A percentile compares a stretch with the other conserved stretches of the same genome.
phyloP scores from a whole-genome alignment of 92 coral and sea anemone species.

The Desmophyllum pertusum region DNA sequence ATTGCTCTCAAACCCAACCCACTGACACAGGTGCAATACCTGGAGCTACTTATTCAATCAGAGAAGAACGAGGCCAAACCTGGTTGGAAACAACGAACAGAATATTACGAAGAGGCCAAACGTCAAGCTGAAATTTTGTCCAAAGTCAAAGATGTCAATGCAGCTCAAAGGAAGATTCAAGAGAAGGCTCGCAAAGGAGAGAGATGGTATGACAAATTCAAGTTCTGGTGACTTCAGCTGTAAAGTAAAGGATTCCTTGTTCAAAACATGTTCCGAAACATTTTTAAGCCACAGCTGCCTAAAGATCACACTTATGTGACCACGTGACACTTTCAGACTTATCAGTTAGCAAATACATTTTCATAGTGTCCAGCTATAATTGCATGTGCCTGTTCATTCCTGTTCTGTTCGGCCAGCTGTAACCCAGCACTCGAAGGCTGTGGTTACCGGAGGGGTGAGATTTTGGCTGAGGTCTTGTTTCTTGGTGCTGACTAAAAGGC shows the following conservation, averaged over 20 bases:
- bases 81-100: conserved; percentile 27
- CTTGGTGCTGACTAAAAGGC: too few species aligned
- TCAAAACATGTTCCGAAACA: too few species aligned
- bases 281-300: too few species aligned
- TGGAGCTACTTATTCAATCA: conserved; percentile 41
- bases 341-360: too few species aligned
- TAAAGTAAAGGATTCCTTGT: not conserved
- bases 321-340: too few species aligned
- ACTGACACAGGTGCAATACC: conserved; percentile 33
- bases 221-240: not conserved
- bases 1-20: conserved; percentile 56
- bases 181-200: not conserved
- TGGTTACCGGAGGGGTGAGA: too few species aligned
- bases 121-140: conserved; percentile 38
- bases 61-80: conserved; percentile 39
- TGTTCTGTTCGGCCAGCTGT: too few species aligned
- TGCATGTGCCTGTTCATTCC: too few species aligned
- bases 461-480: too few species aligned
- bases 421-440: too few species aligned
- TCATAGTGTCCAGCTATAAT: too few species aligned
- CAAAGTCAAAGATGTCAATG: not conserved
- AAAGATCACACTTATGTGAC: too few species aligned
- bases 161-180: not conserved
- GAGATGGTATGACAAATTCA: not conserved
- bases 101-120: conserved; percentile 10